Conservation (phyloP, 1,140 invertebrate species). For the Dendrolimus punctatus region DNA sequence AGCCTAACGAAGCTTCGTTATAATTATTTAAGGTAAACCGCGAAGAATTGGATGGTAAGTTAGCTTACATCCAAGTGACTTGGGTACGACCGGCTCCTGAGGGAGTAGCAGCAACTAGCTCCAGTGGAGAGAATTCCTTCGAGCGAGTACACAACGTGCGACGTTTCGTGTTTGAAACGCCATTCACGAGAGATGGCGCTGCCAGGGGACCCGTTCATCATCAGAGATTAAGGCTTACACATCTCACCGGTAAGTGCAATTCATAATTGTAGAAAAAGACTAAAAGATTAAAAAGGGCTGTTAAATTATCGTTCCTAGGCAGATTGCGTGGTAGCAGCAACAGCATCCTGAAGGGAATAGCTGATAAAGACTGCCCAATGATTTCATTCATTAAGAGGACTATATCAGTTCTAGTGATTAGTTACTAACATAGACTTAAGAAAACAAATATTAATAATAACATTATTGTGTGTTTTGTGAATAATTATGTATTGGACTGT, state of each 20-base stretch:
- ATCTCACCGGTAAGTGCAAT: constrained; percentile 79
- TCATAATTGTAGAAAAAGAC: not conserved
- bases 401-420: too few species aligned
- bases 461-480: not conserved
- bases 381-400: too few species aligned
- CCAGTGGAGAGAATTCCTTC: constrained; percentile 37
- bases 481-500: too few species aligned
- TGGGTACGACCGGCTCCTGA: constrained; percentile 73
- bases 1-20: not conserved
- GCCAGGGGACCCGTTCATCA: constrained; percentile 87
- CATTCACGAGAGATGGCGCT: constrained; percentile 89
- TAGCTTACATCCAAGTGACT: constrained; percentile 94
- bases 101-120: constrained; percentile 25
- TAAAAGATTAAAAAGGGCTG: not conserved
- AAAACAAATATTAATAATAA: not conserved
- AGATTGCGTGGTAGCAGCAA: too few species aligned
- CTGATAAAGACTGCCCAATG: too few species aligned
- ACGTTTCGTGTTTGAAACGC: constrained; percentile 94
- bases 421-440: not conserved
- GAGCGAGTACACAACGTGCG: constrained; percentile 87
- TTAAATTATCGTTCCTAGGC: too few species aligned
- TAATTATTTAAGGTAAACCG: constrained; percentile 77
- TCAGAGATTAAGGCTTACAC: constrained; percentile 90
- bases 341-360: too few species aligned
- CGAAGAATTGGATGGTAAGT: constrained; percentile 84